Evolutionary conservation across 2,888 invertebrate species (phyloP).

Genomic region (Cheilosia scutellata): DNA sequence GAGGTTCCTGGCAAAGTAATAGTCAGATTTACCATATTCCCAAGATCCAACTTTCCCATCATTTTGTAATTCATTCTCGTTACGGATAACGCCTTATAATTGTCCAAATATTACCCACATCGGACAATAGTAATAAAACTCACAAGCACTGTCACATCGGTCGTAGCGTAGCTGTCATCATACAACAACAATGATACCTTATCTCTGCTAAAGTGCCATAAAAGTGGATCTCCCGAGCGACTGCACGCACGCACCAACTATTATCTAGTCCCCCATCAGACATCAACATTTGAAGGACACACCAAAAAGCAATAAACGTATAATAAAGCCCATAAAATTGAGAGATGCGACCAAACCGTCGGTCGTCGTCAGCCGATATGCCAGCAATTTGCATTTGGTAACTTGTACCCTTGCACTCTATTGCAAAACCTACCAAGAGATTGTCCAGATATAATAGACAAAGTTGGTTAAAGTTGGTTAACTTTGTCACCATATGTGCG

Average conservation of each 20-base stretch:
- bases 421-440: conserved; percentile 6
- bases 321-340: conserved; percentile 54
- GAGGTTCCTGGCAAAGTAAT: too few relatives aligned
- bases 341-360: background rate
- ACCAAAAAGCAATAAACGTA: conserved; percentile 45
- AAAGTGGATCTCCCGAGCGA: conserved; percentile 8
- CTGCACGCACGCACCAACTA: conserved; percentile 27
- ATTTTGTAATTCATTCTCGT: too few relatives aligned
- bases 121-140: background rate
- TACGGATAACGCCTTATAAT: too few relatives aligned
- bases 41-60: too few relatives aligned
- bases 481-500: conserved; percentile 14
- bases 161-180: background rate
- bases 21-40: too few relatives aligned
- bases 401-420: background rate
- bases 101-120: too few relatives aligned
- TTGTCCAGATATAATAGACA: conserved; percentile 1
- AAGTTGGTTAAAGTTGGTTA: conserved; percentile 3
- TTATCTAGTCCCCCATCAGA: conserved; percentile 41
- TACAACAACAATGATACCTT: conserved; percentile 16
- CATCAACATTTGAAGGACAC: conserved; percentile 67
- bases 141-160: background rate
- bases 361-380: background rate
- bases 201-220: background rate
- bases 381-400: conserved; percentile 36